These are phyloP conservation scores for Meloidogyne hapla DNA, from an alignment of 1,140 invertebrate species.

Conservation along the genomic window DNA sequence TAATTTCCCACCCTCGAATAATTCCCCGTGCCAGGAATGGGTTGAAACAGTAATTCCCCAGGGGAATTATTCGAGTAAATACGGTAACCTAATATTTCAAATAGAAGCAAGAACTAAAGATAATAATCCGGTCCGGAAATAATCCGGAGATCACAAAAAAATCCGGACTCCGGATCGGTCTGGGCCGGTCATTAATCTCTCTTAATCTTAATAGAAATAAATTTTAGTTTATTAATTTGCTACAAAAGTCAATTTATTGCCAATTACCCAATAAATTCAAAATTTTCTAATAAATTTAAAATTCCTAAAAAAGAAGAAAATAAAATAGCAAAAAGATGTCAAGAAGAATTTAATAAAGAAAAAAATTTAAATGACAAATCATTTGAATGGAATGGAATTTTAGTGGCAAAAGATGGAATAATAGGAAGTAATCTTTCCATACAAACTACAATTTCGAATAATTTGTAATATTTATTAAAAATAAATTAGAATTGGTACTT, in stretches of 20 bases:
- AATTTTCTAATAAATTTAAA: constrained; percentile 1
- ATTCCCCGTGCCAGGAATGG: too few relatives aligned
- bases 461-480: neutral
- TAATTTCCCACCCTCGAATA: too few relatives aligned
- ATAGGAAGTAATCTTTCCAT: neutral
- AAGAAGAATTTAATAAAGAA: neutral
- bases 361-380: neutral
- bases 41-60: too few relatives aligned
- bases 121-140: too few relatives aligned
- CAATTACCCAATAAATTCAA: neutral
- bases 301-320: neutral
- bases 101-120: too few relatives aligned
- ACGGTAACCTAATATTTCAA: too few relatives aligned
- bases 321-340: neutral
- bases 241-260: neutral
- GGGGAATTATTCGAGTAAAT: too few relatives aligned
- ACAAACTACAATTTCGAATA: neutral
- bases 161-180: too few relatives aligned
- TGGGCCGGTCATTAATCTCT: too few relatives aligned
- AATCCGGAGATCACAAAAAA: too few relatives aligned
- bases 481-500: too few relatives aligned
- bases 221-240: neutral
- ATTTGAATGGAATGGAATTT: neutral
- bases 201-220: neutral
- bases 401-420: neutral